Percentiles rank a stretch among this genome's conserved stretches.
These are phyloP conservation scores for Epicauta chinensis DNA, from an alignment of 1,140 invertebrate genomes.

Conservation along the genomic window DNA sequence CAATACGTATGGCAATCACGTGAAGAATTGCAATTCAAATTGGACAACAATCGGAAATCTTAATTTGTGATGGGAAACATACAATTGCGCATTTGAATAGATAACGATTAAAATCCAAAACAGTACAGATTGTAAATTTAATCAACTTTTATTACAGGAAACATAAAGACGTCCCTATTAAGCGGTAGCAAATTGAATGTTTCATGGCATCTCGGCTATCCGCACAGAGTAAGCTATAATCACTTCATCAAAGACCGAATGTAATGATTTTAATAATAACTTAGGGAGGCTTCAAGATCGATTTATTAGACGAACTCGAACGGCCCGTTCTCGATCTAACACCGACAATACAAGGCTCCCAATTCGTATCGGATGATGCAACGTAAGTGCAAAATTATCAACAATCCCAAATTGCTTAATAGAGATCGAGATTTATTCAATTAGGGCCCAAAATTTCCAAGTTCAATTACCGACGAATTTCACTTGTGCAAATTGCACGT, in stretches of 20 bases:
- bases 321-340: slow-evolving; percentile 77
- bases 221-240: slow-evolving; percentile 86
- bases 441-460: slow-evolving; percentile 72
- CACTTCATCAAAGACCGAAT: too few species aligned
- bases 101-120: too few species aligned
- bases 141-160: slow-evolving; percentile 57
- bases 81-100: neutral
- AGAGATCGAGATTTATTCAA: neutral
- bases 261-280: neutral
- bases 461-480: slow-evolving; percentile 76
- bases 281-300: slow-evolving; percentile 81
- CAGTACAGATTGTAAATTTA: slow-evolving; percentile 8
- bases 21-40: slow-evolving; percentile 3
- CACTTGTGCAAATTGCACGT: slow-evolving; percentile 82
- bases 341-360: slow-evolving; percentile 67
- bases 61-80: neutral
- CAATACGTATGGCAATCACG: neutral
- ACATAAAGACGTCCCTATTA: slow-evolving; percentile 72
- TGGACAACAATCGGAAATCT: neutral
- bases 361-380: slow-evolving; percentile 73
- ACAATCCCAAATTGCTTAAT: neutral
- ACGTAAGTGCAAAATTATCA: slow-evolving; percentile 48
- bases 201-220: slow-evolving; percentile 91
- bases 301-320: slow-evolving; percentile 75
- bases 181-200: slow-evolving; percentile 81